Evolutionary conservation across 1,140 invertebrate genomes (phyloP).

Genomic region (Helicoverpa zea): DNA sequence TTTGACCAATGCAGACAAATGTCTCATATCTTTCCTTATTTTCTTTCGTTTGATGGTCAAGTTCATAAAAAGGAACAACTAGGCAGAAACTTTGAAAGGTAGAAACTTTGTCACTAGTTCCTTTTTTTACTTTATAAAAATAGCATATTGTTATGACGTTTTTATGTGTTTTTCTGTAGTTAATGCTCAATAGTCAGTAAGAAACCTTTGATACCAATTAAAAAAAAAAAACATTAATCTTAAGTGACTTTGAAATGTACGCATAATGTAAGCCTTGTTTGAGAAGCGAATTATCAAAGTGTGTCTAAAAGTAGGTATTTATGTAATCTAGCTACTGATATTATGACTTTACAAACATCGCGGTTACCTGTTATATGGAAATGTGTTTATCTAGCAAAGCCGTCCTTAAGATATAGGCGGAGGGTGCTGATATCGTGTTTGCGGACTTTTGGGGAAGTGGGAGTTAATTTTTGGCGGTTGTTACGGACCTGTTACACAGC

Average conservation of each 20-base stretch:
- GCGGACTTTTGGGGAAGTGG: neutral
- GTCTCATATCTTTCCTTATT: too few species aligned
- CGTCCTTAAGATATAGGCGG: neutral
- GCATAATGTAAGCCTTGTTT: neutral
- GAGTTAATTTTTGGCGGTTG: neutral
- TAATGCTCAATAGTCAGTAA: neutral
- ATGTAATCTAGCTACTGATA: constrained; percentile 20
- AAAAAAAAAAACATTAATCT: neutral
- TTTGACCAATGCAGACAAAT: too few species aligned
- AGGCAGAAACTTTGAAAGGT: too few species aligned
- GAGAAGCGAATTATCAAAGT: constrained; percentile 19
- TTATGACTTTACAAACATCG: constrained; percentile 8
- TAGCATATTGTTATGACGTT: too few species aligned
- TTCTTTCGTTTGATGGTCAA: too few species aligned
- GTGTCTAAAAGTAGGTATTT: constrained; percentile 9
- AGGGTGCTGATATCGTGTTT: constrained; percentile 5
- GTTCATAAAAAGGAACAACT: too few species aligned
- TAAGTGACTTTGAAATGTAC: neutral
- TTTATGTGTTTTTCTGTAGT: too few species aligned
- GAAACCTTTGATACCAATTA: neutral
- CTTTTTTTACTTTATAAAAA: too few species aligned
- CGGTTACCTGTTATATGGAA: constrained; percentile 24
- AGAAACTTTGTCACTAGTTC: too few species aligned
- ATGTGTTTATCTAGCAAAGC: constrained; percentile 16
- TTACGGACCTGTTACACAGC: constrained; percentile 21